Percentiles rank a stretch among this genome's conserved stretches.
Evolutionary conservation across 1,140 invertebrate genomes (phyloP).

Genomic region (Campoletis sonorensis): DNA sequence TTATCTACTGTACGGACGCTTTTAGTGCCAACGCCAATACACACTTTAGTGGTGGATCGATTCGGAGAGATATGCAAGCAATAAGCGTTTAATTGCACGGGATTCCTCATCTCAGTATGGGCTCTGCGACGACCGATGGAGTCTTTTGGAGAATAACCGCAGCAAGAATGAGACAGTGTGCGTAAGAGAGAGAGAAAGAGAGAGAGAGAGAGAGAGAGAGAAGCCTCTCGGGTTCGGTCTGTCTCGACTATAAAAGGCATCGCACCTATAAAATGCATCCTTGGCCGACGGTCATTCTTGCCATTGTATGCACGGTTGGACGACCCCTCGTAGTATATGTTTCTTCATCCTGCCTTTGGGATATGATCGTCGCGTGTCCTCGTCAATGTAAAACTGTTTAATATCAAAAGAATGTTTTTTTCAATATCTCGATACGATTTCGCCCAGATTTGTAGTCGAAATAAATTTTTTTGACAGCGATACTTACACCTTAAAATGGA

Average conservation of each 20-base stretch:
- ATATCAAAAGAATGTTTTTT: neutral
- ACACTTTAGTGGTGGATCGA: slow-evolving; percentile 75
- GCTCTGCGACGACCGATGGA: slow-evolving; percentile 54
- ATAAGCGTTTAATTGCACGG: slow-evolving; percentile 77
- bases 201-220: slow-evolving; percentile 51
- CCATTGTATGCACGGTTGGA: slow-evolving; percentile 62
- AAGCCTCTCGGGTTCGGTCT: slow-evolving; percentile 53
- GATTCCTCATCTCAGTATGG: slow-evolving; percentile 72
- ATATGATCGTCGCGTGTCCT: slow-evolving; percentile 38
- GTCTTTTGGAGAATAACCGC: slow-evolving; percentile 55
- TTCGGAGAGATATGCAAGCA: slow-evolving; percentile 76
- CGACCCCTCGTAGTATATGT: slow-evolving; percentile 22
- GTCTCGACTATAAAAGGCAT: slow-evolving; percentile 75
- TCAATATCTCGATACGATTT: too few relatives aligned
- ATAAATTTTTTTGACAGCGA: neutral
- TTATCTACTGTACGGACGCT: slow-evolving; percentile 68
- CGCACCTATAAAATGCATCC: slow-evolving; percentile 77
- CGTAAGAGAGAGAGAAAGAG: too few relatives aligned
- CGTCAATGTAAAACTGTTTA: neutral
- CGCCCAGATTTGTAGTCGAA: too few relatives aligned
- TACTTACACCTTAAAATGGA: too few relatives aligned
- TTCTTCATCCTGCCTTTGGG: slow-evolving; percentile 7
- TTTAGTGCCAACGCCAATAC: slow-evolving; percentile 74
- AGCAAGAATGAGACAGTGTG: neutral
- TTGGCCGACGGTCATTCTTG: slow-evolving; percentile 66